Base-by-base conservation (phyloP, 2,113 vertebrate species). In the Sterrhoptilus dennistouni region DNA sequence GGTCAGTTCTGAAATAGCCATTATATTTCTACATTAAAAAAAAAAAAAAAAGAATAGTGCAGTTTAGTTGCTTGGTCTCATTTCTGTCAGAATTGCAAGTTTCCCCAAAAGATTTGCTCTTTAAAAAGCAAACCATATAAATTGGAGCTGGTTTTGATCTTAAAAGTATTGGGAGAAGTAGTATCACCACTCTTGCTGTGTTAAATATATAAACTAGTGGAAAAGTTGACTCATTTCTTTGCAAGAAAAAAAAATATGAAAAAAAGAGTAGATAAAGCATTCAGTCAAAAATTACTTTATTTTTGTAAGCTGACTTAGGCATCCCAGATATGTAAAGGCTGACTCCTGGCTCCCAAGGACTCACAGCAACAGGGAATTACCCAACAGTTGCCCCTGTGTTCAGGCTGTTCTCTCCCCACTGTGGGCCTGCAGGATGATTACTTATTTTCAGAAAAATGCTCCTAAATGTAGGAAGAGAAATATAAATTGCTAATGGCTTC, bases 301-400 rank as follows among this genome's bases (percentile, higher is more conserved):
- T 96, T 95, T 94, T 92, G 31, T 63, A 94, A 91, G 78, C 87
- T 63, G 56, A 66, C 71, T 66, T 71, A 66, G 85, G 93, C 79
- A 95, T 94, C 72, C 35, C 64, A 94, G 66, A 61, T 91, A 88
- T 92, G 86, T 59, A 47, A 90, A 74, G 52, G 71, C 90, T 88
- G 82, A 72, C 24, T 95, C 35, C 50, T 89, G 88, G 79, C 81
- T 93, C 69, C 82, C 84, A 47, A 49, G 2, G 4, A 8, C 60
- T 66, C 3, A 0, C 61, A 63, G 80, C 71, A 8, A 69, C 82
- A 72, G 74, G 77, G 74, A 74, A 18, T 65, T 66, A 47, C 85
- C 82, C 88, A 95, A 96, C 93, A 94, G 88, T 74, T 94, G 68
- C 68, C 60, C 44, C 75, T 96, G 93, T 93, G 93, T 97, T 94